These are phyloP conservation scores for Morinoia aosen DNA, from an alignment of 2,888 invertebrate species.

Conservation along the genomic window DNA sequence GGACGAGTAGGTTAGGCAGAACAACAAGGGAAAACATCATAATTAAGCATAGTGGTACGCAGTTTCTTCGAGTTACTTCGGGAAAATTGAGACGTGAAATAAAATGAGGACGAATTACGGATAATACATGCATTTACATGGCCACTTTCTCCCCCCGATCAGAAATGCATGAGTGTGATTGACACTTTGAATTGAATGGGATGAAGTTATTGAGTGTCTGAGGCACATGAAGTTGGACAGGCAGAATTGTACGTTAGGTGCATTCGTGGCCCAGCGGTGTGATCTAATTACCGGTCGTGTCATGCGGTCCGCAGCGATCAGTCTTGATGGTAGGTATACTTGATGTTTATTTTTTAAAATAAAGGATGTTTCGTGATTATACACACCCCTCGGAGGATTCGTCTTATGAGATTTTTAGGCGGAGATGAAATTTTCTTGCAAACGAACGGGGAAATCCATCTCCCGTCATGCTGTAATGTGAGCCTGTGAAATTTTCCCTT, in stretches of 20 bases:
- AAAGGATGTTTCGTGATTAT: too few species aligned
- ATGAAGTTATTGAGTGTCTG: not conserved
- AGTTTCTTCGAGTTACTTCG: not conserved
- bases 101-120: not conserved
- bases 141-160: not conserved
- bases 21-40: not conserved
- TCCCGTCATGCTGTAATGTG: too few species aligned
- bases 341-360: too few species aligned
- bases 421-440: too few species aligned
- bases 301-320: not conserved
- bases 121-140: not conserved
- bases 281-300: constrained; percentile 16
- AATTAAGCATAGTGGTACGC: not conserved
- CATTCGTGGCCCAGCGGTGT: not conserved
- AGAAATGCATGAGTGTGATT: not conserved
- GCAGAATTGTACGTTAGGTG: not conserved
- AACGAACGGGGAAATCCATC: too few species aligned
- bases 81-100: too few species aligned
- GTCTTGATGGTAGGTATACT: not conserved
- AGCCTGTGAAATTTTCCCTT: too few species aligned
- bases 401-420: too few species aligned
- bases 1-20: not conserved
- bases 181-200: not conserved
- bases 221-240: not conserved
- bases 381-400: too few species aligned